Conservation (phyloP, 2,888 invertebrate species). For the Aricia artaxerxes region DNA sequence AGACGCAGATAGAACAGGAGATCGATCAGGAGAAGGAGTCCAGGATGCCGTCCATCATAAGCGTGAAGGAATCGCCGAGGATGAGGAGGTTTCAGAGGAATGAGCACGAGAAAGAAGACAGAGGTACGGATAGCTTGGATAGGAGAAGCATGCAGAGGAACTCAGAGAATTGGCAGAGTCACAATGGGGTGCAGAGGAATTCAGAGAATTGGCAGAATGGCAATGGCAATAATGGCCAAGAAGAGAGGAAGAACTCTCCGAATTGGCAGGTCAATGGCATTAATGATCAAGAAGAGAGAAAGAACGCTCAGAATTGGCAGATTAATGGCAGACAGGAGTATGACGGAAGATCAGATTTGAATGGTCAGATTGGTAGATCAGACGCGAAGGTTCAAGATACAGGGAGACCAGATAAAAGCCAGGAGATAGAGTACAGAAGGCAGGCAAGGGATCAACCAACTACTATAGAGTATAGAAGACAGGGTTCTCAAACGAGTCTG, state of each 20-base stretch:
- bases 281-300: not conserved
- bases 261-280: not conserved
- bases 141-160: not conserved
- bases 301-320: too few species aligned
- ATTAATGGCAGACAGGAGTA: not conserved
- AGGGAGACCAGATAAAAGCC: not conserved
- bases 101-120: conserved; percentile 56
- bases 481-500: conserved; percentile 61
- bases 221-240: not conserved
- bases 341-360: not conserved
- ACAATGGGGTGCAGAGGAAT: not conserved
- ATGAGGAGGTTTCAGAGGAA: conserved; percentile 56
- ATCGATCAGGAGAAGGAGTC: conserved; percentile 67
- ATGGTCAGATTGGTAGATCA: not conserved
- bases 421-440: not conserved
- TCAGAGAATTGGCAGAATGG: not conserved
- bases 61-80: conserved; percentile 67
- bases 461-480: not conserved
- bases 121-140: not conserved
- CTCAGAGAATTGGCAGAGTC: not conserved
- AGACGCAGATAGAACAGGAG: conserved; percentile 71
- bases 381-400: not conserved
- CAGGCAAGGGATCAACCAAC: not conserved
- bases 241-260: too few species aligned
- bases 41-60: conserved; percentile 62